Conservation (phyloP, 2,888 invertebrate genomes). For the Sturmia bella region DNA sequence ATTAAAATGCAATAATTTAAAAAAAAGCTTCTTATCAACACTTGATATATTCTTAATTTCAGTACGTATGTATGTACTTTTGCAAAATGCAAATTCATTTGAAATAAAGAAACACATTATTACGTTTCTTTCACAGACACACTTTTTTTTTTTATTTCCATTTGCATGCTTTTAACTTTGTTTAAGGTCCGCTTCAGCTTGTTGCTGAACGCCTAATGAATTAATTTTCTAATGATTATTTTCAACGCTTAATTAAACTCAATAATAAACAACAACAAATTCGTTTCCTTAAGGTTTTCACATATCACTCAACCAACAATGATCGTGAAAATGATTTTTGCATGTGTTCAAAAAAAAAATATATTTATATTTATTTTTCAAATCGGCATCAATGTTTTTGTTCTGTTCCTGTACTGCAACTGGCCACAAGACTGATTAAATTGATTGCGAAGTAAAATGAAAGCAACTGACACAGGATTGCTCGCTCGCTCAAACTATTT, state of each 20-base stretch:
- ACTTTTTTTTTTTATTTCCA: not conserved
- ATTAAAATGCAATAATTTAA: too few relatives aligned
- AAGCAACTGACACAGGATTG: too few relatives aligned
- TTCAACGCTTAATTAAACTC: slow-evolving; percentile 76
- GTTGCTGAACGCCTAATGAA: slow-evolving; percentile 78
- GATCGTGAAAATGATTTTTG: slow-evolving; percentile 44
- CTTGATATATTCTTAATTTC: not conserved
- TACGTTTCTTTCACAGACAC: not conserved
- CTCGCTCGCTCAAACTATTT: too few relatives aligned
- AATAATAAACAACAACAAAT: slow-evolving; percentile 30
- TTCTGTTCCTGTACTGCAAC: too few relatives aligned
- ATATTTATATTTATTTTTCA: too few relatives aligned
- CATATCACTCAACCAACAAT: too few relatives aligned
- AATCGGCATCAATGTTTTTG: too few relatives aligned
- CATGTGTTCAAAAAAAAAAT: too few relatives aligned
- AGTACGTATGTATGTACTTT: too few relatives aligned
- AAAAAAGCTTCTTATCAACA: not conserved
- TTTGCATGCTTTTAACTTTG: slow-evolving; percentile 3
- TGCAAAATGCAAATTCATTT: slow-evolving; percentile 1
- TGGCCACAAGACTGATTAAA: too few relatives aligned
- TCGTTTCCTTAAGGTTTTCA: not conserved
- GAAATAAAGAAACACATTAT: not conserved
- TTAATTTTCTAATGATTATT: slow-evolving; percentile 77
- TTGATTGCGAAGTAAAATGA: too few relatives aligned
- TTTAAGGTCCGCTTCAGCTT: slow-evolving; percentile 18